These are phyloP conservation scores for Hyppa rectilinea DNA, from an alignment of 2,888 invertebrate species.

Conservation along the genomic window DNA sequence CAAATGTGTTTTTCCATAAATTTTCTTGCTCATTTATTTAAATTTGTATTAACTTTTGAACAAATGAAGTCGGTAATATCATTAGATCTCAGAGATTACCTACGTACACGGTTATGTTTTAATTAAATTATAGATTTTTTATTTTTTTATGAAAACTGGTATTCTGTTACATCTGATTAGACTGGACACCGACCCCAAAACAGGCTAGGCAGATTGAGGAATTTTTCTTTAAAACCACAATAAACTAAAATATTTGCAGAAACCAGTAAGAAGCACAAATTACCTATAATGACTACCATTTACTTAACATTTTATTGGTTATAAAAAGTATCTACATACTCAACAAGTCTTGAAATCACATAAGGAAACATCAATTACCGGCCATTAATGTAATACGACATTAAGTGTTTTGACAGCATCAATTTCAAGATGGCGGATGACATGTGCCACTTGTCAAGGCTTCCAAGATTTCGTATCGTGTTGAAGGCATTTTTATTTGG, in stretches of 20 bases:
- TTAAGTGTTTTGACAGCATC: conserved; percentile 62
- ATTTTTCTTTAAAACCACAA: too few species aligned
- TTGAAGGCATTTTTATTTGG: conserved; percentile 43
- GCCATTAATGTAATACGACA: conserved; percentile 53
- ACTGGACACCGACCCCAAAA: too few species aligned
- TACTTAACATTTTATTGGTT: conserved; percentile 19
- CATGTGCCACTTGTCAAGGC: conserved; percentile 70
- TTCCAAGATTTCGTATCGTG: conserved; percentile 49
- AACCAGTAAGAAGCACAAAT: conserved; percentile 21
- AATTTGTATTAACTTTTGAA: conserved; percentile 24
- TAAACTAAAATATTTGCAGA: too few species aligned
- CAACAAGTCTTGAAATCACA: conserved; percentile 38
- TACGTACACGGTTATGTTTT: neutral
- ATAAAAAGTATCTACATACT: conserved; percentile 20
- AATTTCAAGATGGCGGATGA: conserved; percentile 64
- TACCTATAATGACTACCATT: conserved; percentile 23
- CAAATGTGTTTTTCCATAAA: too few species aligned
- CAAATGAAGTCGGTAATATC: neutral
- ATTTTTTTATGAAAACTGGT: too few species aligned
- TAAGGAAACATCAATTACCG: conserved; percentile 56
- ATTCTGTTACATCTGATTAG: too few species aligned
- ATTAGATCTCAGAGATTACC: conserved; percentile 9
- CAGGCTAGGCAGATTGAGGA: too few species aligned
- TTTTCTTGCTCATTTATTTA: too few species aligned
- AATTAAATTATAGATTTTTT: too few species aligned